Base-by-base conservation (phyloP, 2,797 vertebrate species). In the Neostethus bicornis region DNA sequence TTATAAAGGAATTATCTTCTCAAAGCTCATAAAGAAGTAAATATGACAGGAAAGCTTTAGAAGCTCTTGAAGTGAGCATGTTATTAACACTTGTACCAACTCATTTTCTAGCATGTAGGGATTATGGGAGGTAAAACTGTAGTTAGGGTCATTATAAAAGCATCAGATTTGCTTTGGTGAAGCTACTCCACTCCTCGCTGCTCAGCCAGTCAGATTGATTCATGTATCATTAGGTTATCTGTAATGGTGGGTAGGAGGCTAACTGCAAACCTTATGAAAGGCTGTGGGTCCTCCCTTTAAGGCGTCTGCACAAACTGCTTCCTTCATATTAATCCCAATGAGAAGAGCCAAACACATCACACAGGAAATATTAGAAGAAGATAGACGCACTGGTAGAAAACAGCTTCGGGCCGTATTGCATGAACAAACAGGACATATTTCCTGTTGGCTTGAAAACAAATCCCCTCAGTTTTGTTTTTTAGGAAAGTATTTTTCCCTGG, bases 301-400 rank as follows among this genome's bases (percentile, higher is more conserved):
- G 5, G 34, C 34, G 31, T 34, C 31, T 6, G 31, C 14, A 31
- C 31, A 34, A n/a, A 34, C 31, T 34, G 31, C 63, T 61, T 70
- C 26, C 59, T 68, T 62, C 52, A 54, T 55, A 53, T 64, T 67
- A 70, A 67, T 54, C 66, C 41, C 31, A 41, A 37, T 54, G 50
- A 65, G 55, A 49, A 56, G 61, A 60, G 39, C 56, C 60, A 17
- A 71, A 54, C 28, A 51, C 46, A 21, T 9, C 53, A 41, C 60
- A 31, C 50, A 59, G 57, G 66, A 49, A 53, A 43, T 0, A 29
- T 21, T 23, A 10, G 54, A 20, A 26, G 56, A 66, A 58, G 70
- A 47, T 2, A 39, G 48, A 42, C 59, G 20, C 0, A 0, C 63
- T 65, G 53, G 53, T 44, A 32, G 25, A 51, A 71, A 44, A 25